Evolutionary conservation across 2,113 vertebrate genomes (phyloP), one percentile per base, ranked within the genome.

Genomic region (Gobio gobio): DNA sequence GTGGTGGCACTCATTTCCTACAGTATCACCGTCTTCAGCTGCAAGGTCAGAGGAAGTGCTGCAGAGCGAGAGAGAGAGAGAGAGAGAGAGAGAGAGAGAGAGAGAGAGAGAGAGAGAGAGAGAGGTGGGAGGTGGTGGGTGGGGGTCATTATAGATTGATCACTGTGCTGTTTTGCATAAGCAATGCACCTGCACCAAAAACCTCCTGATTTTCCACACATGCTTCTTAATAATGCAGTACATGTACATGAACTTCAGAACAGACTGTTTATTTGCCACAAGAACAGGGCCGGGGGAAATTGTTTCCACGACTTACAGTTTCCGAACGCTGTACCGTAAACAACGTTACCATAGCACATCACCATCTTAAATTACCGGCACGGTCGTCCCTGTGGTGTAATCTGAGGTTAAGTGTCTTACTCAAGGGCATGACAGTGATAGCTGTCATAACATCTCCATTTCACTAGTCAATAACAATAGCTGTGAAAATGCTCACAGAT

Each of bases 1-100:
- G 59, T 18, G 36, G 29, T 2, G 49, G 79, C 16, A 33, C 64
- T 86, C 73, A 33, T 74, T 79, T 83, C 59, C 54, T 63, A 78
- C 56, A 58, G 82, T 74, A 83, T 81, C 82, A 66, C 75, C 74
- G 51, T 51, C 58, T 83, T 74, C 74, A 70, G 51, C 86, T 87
- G 85, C 87, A 88, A 86, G 87, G 88, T 89, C 86, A 88, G 22
- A 40, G 78, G 24, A 59, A 68, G 63, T 63, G 59, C 75, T 83
- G 78, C 66, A 82, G 75, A 85, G 74, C 75, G 59, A 72, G 72
- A 61, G 36, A 54, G 51, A 33, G 24, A n/a, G n/a, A 49, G 51
- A 54, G 78, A 82, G 72, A 64, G 78, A 36, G 79, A 36, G 72
- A 77, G 49, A 20, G 75, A 56, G 78, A 80, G 49, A 76, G 72